A percentile compares a stretch with the other conserved stretches of the same genome.
Evolutionary conservation across 2,113 vertebrate genomes (phyloP).

Genomic region (Caranx ignobilis): DNA sequence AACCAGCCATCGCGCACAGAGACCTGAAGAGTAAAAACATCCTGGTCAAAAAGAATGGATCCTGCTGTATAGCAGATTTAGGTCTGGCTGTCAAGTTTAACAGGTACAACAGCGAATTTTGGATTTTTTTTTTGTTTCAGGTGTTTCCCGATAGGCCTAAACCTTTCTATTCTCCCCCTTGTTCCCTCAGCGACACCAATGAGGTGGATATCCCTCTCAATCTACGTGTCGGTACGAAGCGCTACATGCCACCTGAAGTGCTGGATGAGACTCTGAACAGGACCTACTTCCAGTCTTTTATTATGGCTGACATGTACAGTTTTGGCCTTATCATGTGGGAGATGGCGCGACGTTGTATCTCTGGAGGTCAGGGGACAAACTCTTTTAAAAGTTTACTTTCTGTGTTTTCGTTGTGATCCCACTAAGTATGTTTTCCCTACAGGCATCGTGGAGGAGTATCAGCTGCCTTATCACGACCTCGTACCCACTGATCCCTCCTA

Average conservation of each 20-base stretch:
- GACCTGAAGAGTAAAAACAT: conserved; percentile 99
- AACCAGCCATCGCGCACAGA: conserved; percentile 96
- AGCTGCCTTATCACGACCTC: conserved; percentile 94
- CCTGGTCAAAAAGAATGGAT: conserved; percentile 96
- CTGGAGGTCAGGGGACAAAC: conserved; percentile 87
- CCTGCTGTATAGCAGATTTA: conserved; percentile 96
- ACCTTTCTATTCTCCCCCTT: not conserved
- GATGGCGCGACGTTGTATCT: conserved; percentile 92
- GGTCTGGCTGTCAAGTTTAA: conserved; percentile 98
- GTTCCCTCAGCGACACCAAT: conserved; percentile 90
- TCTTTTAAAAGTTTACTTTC: not conserved
- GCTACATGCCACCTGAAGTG: conserved; percentile 98
- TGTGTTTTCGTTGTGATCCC: not conserved
- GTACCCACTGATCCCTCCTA: conserved; percentile 95
- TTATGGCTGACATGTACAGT: conserved; percentile 99
- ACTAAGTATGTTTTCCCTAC: conserved; percentile 16
- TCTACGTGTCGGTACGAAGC: conserved; percentile 96
- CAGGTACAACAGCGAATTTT: conserved; percentile 83
- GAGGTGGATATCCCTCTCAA: conserved; percentile 97
- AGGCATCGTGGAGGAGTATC: conserved; percentile 98
- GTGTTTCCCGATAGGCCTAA: not conserved
- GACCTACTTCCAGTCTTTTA: conserved; percentile 96
- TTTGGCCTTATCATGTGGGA: conserved; percentile 99
- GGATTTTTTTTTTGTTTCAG: not conserved
- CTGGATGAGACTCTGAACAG: conserved; percentile 95